Conservation (phyloP, 2,797 vertebrate genomes). For the Hypotaenidia okinawae region DNA sequence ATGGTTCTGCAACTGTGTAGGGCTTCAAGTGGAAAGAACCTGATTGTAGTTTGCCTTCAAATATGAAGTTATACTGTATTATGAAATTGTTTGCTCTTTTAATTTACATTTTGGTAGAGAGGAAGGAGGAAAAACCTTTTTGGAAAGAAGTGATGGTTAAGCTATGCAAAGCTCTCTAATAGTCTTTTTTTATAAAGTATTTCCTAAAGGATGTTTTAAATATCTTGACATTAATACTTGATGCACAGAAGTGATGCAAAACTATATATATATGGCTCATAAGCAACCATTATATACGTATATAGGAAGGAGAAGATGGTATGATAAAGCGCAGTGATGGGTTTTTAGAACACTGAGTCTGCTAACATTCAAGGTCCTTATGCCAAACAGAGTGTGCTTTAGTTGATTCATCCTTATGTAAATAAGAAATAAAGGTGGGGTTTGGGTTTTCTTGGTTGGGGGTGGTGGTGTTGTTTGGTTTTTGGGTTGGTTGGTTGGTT, state of each 20-base stretch:
- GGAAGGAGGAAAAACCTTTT: background rate
- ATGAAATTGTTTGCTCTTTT: fast-evolving
- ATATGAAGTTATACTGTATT: background rate
- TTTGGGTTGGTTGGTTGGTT: background rate
- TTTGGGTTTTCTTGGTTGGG: background rate
- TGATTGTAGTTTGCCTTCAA: background rate
- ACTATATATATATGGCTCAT: too few species aligned
- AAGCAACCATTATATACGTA: background rate
- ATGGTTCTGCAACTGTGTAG: background rate
- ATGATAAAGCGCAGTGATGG: background rate
- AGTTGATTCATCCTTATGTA: background rate
- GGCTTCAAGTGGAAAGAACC: background rate
- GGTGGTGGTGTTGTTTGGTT: background rate
- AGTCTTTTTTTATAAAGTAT: background rate
- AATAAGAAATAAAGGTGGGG: background rate
- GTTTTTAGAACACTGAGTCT: background rate
- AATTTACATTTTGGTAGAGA: background rate
- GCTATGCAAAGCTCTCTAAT: background rate
- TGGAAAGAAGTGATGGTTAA: background rate
- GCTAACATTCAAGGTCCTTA: background rate
- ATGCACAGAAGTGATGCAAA: background rate
- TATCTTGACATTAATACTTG: background rate
- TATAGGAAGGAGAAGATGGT: too few species aligned
- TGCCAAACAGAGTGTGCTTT: background rate
- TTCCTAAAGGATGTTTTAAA: background rate